Evolutionary conservation across 2,888 invertebrate genomes (phyloP), one percentile per base, ranked within the genome.

Genomic region (Alentia gelatinosa): DNA sequence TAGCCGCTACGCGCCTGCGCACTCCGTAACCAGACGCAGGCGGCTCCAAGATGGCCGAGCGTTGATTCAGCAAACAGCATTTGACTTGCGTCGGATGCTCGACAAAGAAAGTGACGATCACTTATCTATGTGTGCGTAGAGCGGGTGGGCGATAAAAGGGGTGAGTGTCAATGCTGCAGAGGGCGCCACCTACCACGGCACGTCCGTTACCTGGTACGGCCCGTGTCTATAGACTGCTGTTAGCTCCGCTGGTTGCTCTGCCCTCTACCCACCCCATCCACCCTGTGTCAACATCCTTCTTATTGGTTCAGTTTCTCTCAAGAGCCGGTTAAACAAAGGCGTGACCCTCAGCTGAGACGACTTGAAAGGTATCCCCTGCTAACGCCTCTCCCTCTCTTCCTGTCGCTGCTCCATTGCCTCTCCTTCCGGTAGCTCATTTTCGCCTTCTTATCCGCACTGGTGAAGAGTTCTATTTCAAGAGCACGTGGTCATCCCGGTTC

Each of bases 231-330:
- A n/a, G n/a, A n/a, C n/a, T n/a, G n/a, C n/a, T n/a, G n/a, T n/a
- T n/a, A n/a, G n/a, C n/a, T n/a, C n/a, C n/a, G n/a, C n/a, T n/a
- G n/a, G n/a, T n/a, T n/a, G n/a, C n/a, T n/a, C n/a, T n/a, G n/a
- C n/a, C n/a, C n/a, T n/a, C n/a, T n/a, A n/a, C n/a, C n/a, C n/a
- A n/a, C n/a, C n/a, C n/a, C n/a, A n/a, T n/a, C n/a, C n/a, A 56
- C 23, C 56, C 56, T 56, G 19, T 30, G 68, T 68, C 68, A 33
- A 68, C 33, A 68, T 56, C 68, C 68, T 26, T 26, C 68, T 68
- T 68, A 68, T 68, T 68, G 68, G 68, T 68, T 68, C 68, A 68
- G 68, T 68, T 68, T 68, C 68, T 68, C 68, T 68, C 68, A 68
- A 68, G 68, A 26, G 26, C n/a, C 26, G 30, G 30, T 26, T 68